Evolutionary conservation across 1,140 invertebrate species (phyloP), one percentile per base, ranked within the genome.

Genomic region (Centruroides vittatus): DNA sequence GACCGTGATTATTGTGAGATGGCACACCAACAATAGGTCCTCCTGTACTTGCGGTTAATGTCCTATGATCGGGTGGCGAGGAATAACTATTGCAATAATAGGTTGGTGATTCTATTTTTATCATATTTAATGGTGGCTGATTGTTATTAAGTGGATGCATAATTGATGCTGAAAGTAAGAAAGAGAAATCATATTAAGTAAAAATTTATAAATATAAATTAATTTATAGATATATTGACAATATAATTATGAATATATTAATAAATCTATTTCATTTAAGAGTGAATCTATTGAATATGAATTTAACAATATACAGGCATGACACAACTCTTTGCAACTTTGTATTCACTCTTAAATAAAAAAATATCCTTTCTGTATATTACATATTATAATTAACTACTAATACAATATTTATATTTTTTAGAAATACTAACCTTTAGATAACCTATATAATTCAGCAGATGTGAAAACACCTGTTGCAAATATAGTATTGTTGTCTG

Each of bases 381-480:
- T 23, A 23, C 23, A 23, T 23, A 23, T 23, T 23, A 23, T 23
- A 23, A 23, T 23, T 23, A 23, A 23, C 23, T 23, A 23, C 23
- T 23, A 41, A 41, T 41, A 8, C 41, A 41, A 41, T 41, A 41
- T 41, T 41, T 41, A 6, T 41, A 41, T 6, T 41, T 47, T 47
- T 5, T 12, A 10, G 5, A 34, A 23, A 55, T 52, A 68, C 76
- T 78, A 84, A 93, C 90, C 89, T 90, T 92, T 93, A 71, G 90
- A 93, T 74, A 94, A 82, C 77, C 89, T 89, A 88, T 90, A 94
- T 71, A 98, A 82, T 82, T 98, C 93, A 80, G 93, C 89, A 65
- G 94, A 96, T 72, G 92, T 94, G 83, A 97, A 98, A 72, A 97
- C 93, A 74, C 93, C 94, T 69, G 93, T 97, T 69, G 93, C 92